phyloP scores from a whole-genome alignment of 2,797 vertebrate species.

The Peromyscus nudipes region DNA sequence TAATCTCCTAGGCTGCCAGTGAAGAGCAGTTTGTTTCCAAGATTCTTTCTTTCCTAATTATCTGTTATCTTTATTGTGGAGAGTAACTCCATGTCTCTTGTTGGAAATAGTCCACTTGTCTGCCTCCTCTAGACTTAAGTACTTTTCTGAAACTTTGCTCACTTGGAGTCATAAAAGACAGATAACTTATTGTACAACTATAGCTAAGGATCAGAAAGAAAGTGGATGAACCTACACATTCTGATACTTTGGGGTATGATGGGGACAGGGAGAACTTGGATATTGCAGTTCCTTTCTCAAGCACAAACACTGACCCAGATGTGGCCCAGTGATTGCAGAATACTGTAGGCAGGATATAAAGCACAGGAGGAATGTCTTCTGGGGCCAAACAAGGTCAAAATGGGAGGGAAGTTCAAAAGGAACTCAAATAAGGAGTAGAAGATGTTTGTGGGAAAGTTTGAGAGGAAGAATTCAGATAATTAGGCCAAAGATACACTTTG shows the following conservation, averaged over 20 bases:
- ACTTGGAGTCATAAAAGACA: background rate
- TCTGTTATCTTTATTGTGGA: background rate
- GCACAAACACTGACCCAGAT: background rate
- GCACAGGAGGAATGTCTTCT: background rate
- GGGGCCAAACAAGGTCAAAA: background rate
- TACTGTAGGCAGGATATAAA: background rate
- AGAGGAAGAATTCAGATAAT: background rate
- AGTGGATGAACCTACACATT: too few species aligned
- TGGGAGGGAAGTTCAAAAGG: background rate
- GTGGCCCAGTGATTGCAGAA: background rate
- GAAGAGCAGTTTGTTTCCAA: background rate
- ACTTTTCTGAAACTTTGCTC: background rate
- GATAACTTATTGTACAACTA: background rate
- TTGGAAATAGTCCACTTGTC: too few species aligned
- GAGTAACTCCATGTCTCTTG: background rate
- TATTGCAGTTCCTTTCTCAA: background rate
- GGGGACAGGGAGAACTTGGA: background rate
- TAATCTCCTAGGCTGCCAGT: rapidly evolving
- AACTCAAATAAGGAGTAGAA: too few species aligned
- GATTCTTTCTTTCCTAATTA: background rate
- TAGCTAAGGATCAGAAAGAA: background rate
- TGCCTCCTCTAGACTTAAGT: background rate
- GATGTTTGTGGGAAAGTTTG: background rate
- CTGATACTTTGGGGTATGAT: background rate
- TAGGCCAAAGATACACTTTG: background rate